These are phyloP conservation scores for Carettochelys insculpta DNA, from an alignment of 2,113 vertebrate genomes.

Conservation along the genomic window DNA sequence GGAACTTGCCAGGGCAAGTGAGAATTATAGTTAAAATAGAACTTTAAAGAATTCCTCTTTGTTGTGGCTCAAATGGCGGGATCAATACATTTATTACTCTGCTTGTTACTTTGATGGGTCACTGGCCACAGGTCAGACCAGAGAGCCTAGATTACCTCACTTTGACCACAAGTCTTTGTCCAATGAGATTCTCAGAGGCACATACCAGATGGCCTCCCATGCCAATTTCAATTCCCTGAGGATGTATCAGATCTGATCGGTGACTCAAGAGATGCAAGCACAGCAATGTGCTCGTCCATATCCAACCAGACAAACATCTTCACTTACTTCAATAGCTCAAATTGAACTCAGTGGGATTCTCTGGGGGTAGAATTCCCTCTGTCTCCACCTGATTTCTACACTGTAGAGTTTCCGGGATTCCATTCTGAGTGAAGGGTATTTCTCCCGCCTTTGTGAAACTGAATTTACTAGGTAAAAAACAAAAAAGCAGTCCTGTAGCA, in stretches of 20 bases:
- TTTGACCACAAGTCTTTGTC: not conserved
- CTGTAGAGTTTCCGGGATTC: not conserved
- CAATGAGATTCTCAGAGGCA: not conserved
- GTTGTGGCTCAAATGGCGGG: not conserved
- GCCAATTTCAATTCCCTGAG: not conserved
- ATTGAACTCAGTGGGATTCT: not conserved
- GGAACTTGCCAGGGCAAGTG: not conserved
- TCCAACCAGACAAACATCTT: not conserved
- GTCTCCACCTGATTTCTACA: not conserved
- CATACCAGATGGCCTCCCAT: not conserved
- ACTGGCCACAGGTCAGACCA: not conserved
- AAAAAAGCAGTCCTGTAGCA: too few species aligned
- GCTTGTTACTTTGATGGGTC: not conserved
- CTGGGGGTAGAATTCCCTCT: not conserved
- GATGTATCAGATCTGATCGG: not conserved
- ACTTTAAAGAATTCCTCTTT: not conserved
- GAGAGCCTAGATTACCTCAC: not conserved
- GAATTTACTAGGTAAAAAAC: not conserved
- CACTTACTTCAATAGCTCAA: not conserved
- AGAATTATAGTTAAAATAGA: not conserved
- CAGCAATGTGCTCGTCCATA: not conserved
- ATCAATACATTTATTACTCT: not conserved
- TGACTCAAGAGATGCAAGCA: not conserved
- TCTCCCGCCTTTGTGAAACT: not conserved
- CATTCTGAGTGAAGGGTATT: not conserved